These are phyloP conservation scores for Yponomeuta sedellus DNA, from an alignment of 2,888 invertebrate species.

Conservation along the genomic window DNA sequence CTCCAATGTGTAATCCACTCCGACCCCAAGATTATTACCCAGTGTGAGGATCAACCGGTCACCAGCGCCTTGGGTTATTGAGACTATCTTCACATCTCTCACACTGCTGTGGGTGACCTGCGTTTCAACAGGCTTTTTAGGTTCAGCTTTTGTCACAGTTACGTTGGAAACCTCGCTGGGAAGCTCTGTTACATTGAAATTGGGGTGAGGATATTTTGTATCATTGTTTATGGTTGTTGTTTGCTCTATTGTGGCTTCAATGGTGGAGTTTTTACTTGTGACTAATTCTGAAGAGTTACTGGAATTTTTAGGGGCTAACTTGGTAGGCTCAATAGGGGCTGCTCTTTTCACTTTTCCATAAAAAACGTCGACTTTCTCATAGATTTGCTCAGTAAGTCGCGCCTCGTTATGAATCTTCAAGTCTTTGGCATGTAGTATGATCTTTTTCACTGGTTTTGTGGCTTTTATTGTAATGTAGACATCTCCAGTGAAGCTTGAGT, in stretches of 20 bases:
- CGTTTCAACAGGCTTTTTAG: slow-evolving; percentile 33
- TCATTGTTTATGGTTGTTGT: slow-evolving; percentile 11
- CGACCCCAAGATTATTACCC: slow-evolving; percentile 54
- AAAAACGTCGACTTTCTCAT: slow-evolving; percentile 42
- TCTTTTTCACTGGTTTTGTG: slow-evolving; percentile 46
- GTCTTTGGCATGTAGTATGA: slow-evolving; percentile 73
- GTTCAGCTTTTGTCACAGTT: slow-evolving; percentile 9
- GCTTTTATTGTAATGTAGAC: slow-evolving; percentile 67
- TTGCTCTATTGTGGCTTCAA: neutral
- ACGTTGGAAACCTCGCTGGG: neutral
- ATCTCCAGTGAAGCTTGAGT: slow-evolving; percentile 57
- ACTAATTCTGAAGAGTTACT: neutral
- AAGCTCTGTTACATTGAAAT: neutral
- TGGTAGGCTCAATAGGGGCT: slow-evolving; percentile 20
- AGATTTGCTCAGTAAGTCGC: slow-evolving; percentile 63
- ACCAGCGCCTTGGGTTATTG: slow-evolving; percentile 46
- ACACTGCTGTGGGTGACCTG: slow-evolving; percentile 59
- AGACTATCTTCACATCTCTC: slow-evolving; percentile 49
- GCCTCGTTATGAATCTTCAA: slow-evolving; percentile 51
- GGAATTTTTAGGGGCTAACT: neutral
- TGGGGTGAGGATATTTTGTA: slow-evolving; percentile 19
- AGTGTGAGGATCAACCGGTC: slow-evolving; percentile 50
- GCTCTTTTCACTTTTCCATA: slow-evolving; percentile 15
- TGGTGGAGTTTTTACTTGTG: neutral
- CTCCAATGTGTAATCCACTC: slow-evolving; percentile 73